Conservation (phyloP, 2,113 vertebrate genomes). For the Ammodytes marinus region DNA sequence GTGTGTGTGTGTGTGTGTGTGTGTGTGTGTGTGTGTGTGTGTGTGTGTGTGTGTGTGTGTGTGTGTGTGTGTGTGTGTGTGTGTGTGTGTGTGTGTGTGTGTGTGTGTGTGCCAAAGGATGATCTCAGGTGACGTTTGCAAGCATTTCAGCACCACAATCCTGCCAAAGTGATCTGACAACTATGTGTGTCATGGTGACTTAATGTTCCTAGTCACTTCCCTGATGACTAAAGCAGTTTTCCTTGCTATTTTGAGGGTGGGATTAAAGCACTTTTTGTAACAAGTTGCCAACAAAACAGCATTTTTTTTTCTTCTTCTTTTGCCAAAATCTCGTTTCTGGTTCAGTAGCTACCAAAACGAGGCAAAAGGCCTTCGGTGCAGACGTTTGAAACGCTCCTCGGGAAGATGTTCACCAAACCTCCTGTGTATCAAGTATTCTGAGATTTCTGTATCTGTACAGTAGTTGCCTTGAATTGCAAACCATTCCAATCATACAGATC, state of each 20-base stretch:
- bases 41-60: conserved; percentile 17
- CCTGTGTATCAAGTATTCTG: conserved; percentile 75
- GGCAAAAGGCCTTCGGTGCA: conserved; percentile 46
- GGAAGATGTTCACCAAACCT: conserved; percentile 71
- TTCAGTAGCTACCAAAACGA: conserved; percentile 76
- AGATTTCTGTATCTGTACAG: conserved; percentile 77
- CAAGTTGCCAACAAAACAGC: conserved; percentile 91
- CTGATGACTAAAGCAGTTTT: conserved; percentile 36
- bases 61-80: conserved; percentile 23
- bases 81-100: no score
- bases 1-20: no score
- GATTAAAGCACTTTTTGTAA: conserved; percentile 95
- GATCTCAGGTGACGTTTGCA: conserved; percentile 83
- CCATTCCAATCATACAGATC: conserved; percentile 80
- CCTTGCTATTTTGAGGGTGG: conserved; percentile 76
- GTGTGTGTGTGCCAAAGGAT: conserved; percentile 58
- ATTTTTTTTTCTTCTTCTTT: conserved; percentile 79
- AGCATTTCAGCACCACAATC: conserved; percentile 85
- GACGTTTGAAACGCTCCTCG: conserved; percentile 61
- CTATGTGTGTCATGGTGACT: conserved; percentile 72
- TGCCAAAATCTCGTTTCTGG: conserved; percentile 86
- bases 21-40: no score
- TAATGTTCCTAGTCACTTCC: conserved; percentile 47
- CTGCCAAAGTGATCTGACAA: conserved; percentile 78
- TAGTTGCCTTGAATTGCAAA: conserved; percentile 84